Evolutionary conservation across 2,113 vertebrate species (phyloP), one percentile per base, ranked within the genome.

Genomic region (Microcebus tavaratra): DNA sequence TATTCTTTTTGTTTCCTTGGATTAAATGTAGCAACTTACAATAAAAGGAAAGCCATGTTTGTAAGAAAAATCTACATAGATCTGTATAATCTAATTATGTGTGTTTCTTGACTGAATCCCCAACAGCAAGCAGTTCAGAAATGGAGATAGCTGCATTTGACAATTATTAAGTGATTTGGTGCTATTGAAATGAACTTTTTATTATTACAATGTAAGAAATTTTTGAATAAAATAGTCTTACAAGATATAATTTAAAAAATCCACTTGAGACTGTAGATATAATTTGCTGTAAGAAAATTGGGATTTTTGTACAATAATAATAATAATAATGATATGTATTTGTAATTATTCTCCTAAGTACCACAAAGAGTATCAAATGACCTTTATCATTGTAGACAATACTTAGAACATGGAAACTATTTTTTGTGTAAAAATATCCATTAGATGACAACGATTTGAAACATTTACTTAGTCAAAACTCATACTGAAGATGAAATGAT

Each of bases 11-110:
- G 55, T 95, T 90, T 55, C 84, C 48, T 94, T 88, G 97, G 78
- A 96, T 96, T 95, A 98, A 97, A 98, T 67, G 85, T 34, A 90
- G 85, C 82, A 97, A 97, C 73, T 98, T 97, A 97, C 3, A 20
- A 97, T 96, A 70, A 97, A 88, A 91, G 18, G 27, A 70, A 97
- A 96, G 72, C 0, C 2, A 39, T 57, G 89, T 96, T 90, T 97
- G 68, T 82, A 91, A 53, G n/a, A 97, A 93, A 97, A 96, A 80
- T 90, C n/a, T 93, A 94, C 23, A 95, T 53, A 97, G 88, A 97
- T 83, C 89, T 79, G 81, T 88, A 91, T 97, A 95, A 95, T 59
- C 55, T 96, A 97, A 96, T 94, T 98, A 61, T 20, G 59, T 78
- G 86, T 90, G 39, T 45, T 86, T 93, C 61, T 90, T 98, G 76